Evolutionary conservation across 1,140 invertebrate genomes (phyloP), one percentile per base, ranked within the genome.

Genomic region (Antheraea pernyi): DNA sequence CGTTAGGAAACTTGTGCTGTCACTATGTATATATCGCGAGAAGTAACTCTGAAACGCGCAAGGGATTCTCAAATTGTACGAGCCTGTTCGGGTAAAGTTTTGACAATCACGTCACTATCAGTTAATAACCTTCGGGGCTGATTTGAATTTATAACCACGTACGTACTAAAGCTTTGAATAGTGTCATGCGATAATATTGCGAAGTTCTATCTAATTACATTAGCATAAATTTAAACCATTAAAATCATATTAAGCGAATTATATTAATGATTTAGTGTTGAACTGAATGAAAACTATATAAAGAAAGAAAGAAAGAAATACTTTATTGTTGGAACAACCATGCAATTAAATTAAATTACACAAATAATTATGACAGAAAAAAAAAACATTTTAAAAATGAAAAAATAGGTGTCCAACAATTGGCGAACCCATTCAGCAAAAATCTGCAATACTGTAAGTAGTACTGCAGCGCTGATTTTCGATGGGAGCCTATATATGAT

Each of bases 71-170:
- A 81, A 82, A 84, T 83, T 81, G 76, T 77, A 75, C 63, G 72
- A 81, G 77, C 83, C 80, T 77, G 78, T 74, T 74, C 68, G 74
- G 75, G 75, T 63, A 75, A 88, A 89, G 81, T 89, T 89, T 85
- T 79, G 83, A 83, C 79, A 86, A 83, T 78, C 79, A 76, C 79
- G 84, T 88, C 85, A 88, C 86, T 88, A 87, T 88, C 88, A 83
- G 83, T 76, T 85, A 84, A 84, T 86, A 83, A 81, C 75, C 74
- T 78, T 70, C 74, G 69, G 77, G 75, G 73, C 78, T 76, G 71
- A 80, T 83, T 75, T 79, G 77, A 86, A 81, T 84, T 83, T 78
- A 74, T 84, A 82, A 82, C 77, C 73, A 77, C 74, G 60, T 61
- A 61, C 19, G 30, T 61, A 61, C 46, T 13, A 53, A 53, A 53